Percentiles rank a stretch among this genome's conserved stretches.
These are phyloP conservation scores for Lutraria rhynchaena DNA, from an alignment of 1,140 invertebrate species.

Conservation along the genomic window DNA sequence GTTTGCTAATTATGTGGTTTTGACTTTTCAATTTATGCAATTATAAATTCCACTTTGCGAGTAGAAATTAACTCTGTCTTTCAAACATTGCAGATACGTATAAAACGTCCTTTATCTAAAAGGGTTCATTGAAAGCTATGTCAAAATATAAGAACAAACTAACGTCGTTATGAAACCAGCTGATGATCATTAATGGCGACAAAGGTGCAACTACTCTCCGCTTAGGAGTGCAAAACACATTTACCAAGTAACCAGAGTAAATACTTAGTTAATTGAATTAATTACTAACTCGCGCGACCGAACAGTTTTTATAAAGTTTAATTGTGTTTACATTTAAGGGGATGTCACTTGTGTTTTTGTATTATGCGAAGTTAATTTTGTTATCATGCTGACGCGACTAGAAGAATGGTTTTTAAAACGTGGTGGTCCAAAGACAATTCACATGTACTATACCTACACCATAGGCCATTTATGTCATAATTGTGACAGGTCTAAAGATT, in stretches of 20 bases:
- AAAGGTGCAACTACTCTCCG: constrained; percentile 26
- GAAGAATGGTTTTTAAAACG: constrained; percentile 17
- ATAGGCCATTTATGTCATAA: too few species aligned
- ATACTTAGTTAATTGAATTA: constrained; percentile 40
- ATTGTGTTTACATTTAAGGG: constrained; percentile 32
- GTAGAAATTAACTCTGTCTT: constrained; percentile 35
- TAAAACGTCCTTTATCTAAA: neutral
- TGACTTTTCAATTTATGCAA: constrained; percentile 18
- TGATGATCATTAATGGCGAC: too few species aligned
- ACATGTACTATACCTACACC: too few species aligned
- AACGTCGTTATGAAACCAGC: neutral
- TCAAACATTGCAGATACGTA: neutral
- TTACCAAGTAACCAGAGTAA: neutral
- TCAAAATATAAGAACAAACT: neutral
- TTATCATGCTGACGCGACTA: constrained; percentile 18
- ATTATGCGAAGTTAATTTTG: constrained; percentile 1
- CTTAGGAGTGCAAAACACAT: constrained; percentile 16
- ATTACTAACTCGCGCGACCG: constrained; percentile 30
- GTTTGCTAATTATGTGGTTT: neutral
- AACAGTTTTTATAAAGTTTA: constrained; percentile 26
- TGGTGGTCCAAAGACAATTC: neutral
- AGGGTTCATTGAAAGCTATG: neutral
- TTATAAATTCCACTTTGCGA: constrained; percentile 40
- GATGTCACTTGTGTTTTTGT: constrained; percentile 21
- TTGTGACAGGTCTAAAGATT: too few species aligned